These are phyloP conservation scores for Trachelus stipa DNA, from an alignment of 2,888 invertebrate genomes.

Conservation along the genomic window DNA sequence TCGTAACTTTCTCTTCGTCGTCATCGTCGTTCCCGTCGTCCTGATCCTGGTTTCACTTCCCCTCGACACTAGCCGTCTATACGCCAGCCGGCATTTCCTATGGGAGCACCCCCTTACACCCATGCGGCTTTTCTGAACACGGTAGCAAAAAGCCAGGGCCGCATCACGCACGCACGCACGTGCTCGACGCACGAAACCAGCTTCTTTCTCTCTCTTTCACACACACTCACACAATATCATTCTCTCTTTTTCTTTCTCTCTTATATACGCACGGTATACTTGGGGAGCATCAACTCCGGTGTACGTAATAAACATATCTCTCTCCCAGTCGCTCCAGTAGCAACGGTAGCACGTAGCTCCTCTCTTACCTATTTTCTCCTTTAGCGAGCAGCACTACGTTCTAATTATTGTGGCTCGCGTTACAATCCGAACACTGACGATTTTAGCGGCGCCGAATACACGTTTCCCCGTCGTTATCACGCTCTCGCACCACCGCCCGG, in stretches of 20 bases:
- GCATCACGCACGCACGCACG: slow-evolving; percentile 4
- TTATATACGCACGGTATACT: too few relatives aligned
- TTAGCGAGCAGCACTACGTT: neutral
- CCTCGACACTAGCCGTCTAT: neutral
- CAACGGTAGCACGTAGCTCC: slow-evolving; percentile 17
- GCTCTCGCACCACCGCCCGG: slow-evolving; percentile 55
- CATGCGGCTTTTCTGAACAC: neutral
- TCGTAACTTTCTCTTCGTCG: neutral
- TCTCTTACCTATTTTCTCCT: slow-evolving; percentile 18
- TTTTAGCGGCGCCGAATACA: too few relatives aligned
- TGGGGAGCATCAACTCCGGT: too few relatives aligned
- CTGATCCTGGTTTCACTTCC: neutral
- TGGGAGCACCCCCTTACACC: neutral
- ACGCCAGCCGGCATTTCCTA: neutral
- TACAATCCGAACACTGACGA: too few relatives aligned
- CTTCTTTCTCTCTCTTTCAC: slow-evolving; percentile 24
- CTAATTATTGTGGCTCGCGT: slow-evolving; percentile 10
- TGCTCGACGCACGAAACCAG: neutral
- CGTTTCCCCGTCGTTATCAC: slow-evolving; percentile 22
- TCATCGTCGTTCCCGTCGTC: neutral
- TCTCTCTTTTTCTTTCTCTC: too few relatives aligned
- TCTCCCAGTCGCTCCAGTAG: slow-evolving; percentile 19
- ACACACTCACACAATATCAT: too few relatives aligned
- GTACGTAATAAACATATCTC: too few relatives aligned
- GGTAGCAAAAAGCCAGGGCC: neutral